Evolutionary conservation across 1,140 invertebrate species (phyloP).

Genomic region (Drosophila bocqueti): DNA sequence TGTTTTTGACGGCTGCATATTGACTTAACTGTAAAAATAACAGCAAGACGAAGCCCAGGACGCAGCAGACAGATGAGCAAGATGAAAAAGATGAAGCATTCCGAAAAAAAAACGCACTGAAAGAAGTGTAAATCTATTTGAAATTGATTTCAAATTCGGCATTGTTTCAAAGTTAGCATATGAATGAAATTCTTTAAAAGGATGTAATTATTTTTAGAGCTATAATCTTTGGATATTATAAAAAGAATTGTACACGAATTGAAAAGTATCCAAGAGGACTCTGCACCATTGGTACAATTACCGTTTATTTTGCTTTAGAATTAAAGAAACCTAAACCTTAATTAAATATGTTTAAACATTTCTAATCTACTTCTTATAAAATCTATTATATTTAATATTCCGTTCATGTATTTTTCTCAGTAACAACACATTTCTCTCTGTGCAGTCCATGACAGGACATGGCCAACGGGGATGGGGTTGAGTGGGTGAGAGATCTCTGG

Average conservation of each 20-base stretch:
- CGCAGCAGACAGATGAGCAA: slow-evolving; percentile 54
- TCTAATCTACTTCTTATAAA: not conserved
- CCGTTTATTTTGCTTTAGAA: no score
- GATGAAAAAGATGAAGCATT: slow-evolving; percentile 54
- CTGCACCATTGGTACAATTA: no score
- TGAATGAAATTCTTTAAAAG: not conserved
- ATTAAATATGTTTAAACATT: no score
- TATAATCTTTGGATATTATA: no score
- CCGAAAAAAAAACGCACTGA: slow-evolving; percentile 5
- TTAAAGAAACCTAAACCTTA: no score
- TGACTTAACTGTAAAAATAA: slow-evolving; percentile 82
- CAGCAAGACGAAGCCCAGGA: slow-evolving; percentile 46
- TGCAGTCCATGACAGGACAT: slow-evolving; percentile 9
- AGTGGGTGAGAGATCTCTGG: slow-evolving; percentile 14
- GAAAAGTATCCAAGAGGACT: no score
- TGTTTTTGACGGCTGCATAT: slow-evolving; percentile 83
- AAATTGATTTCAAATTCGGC: not conserved
- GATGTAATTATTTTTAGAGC: no score
- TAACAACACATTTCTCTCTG: not conserved
- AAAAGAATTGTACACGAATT: no score
- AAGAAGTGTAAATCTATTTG: not conserved
- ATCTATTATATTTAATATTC: not conserved
- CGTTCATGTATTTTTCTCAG: not conserved
- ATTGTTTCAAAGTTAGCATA: not conserved
- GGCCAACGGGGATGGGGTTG: not conserved